phyloP scores from a whole-genome alignment of 2,888 invertebrate genomes.

The Ornithoptera alexandrae region DNA sequence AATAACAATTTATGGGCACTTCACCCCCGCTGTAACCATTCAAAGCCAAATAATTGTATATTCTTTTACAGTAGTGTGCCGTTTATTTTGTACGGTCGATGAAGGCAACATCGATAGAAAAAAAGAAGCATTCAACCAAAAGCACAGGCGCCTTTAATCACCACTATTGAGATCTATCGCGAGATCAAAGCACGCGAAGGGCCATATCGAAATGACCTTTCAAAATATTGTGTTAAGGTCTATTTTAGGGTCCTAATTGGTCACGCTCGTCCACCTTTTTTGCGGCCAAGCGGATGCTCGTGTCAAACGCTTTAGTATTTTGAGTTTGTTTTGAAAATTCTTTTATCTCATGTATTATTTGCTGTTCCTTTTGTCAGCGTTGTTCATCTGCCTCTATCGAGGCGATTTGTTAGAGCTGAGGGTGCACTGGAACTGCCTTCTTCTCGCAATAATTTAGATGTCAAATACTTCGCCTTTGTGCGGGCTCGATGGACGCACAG shows the following conservation, averaged over 20 bases:
- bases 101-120: constrained; percentile 63
- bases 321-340: constrained; percentile 81
- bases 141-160: constrained; percentile 81
- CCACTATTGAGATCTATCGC: constrained; percentile 79
- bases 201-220: constrained; percentile 64
- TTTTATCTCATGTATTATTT: constrained; percentile 79
- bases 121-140: constrained; percentile 75
- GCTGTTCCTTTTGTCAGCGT: constrained; percentile 70
- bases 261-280: constrained; percentile 63
- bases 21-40: constrained; percentile 79
- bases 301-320: constrained; percentile 80
- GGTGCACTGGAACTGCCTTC: constrained; percentile 65
- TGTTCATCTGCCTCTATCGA: constrained; percentile 69
- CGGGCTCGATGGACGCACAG: constrained; percentile 57
- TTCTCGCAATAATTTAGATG: constrained; percentile 79
- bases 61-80: constrained; percentile 80
- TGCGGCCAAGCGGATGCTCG: constrained; percentile 77
- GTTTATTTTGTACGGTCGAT: constrained; percentile 73
- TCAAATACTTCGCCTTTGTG: constrained; percentile 73
- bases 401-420: constrained; percentile 64
- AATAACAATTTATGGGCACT: constrained; percentile 79
- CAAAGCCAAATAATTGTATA: constrained; percentile 80
- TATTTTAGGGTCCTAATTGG: constrained; percentile 59
- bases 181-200: constrained; percentile 70
- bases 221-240: constrained; percentile 68